Conservation (phyloP, 2,888 invertebrate genomes). For the Perithous albicinctus region DNA sequence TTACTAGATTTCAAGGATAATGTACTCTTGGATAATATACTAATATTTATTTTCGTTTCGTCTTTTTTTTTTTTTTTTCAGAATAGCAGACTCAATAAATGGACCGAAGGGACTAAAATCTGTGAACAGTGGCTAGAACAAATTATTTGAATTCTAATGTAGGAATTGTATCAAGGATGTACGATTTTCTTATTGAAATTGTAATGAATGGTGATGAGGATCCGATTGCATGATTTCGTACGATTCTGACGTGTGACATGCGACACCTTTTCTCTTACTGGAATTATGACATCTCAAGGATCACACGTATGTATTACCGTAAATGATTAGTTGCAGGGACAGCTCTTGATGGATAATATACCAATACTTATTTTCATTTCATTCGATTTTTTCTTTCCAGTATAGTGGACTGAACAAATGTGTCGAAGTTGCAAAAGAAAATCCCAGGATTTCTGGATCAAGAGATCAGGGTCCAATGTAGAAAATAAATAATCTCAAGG, state of each 20-base stretch:
- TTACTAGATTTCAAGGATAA: no score
- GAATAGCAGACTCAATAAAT: no score
- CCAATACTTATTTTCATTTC: not conserved
- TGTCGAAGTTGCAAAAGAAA: not conserved
- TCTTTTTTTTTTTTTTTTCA: no score
- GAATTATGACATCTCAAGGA: slow-evolving; percentile 1
- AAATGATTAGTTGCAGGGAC: not conserved
- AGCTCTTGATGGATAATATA: not conserved
- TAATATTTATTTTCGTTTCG: no score
- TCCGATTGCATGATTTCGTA: not conserved
- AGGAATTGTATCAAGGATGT: no score
- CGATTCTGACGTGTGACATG: not conserved
- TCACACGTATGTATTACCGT: not conserved
- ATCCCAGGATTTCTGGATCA: slow-evolving; percentile 3
- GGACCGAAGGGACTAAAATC: no score
- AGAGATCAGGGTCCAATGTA: slow-evolving; percentile 7
- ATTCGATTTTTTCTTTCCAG: not conserved
- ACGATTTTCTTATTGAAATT: no score
- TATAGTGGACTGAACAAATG: not conserved
- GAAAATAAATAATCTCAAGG: slow-evolving; percentile 9
- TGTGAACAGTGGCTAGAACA: no score
- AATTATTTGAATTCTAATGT: no score
- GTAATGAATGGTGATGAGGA: not conserved
- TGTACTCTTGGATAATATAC: no score
- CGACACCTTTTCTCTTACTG: not conserved